These are phyloP conservation scores for Proteles cristata DNA, from an alignment of 2,113 vertebrate genomes.

Conservation along the genomic window DNA sequence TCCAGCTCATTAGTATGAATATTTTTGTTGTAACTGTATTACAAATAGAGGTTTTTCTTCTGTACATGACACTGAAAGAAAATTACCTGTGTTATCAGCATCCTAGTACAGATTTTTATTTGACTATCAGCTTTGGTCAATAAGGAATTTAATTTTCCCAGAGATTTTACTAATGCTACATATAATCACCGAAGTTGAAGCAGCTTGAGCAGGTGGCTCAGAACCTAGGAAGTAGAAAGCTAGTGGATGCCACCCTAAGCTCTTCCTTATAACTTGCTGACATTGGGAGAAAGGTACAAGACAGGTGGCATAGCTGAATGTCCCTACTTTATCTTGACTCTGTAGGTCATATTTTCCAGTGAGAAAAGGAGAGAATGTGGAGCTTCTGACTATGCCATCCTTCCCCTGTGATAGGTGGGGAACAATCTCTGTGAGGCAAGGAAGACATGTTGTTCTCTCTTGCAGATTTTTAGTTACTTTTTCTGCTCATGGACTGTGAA, in stretches of 20 bases:
- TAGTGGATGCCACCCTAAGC: not conserved
- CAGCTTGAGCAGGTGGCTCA: not conserved
- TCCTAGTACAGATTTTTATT: not conserved
- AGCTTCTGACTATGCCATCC: not conserved
- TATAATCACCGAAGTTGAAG: not conserved
- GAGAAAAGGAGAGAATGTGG: not conserved
- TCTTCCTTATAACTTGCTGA: not conserved
- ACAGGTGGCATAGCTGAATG: not conserved
- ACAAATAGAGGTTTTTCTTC: not conserved
- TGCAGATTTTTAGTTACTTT: not conserved
- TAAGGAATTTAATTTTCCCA: constrained; percentile 6
- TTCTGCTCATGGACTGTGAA: not conserved
- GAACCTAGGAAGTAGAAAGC: not conserved
- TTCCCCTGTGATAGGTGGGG: not conserved
- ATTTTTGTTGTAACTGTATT: constrained; percentile 30
- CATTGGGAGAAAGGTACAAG: not conserved
- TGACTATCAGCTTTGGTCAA: not conserved
- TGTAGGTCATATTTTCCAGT: not conserved
- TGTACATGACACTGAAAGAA: constrained; percentile 1
- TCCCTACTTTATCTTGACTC: not conserved
- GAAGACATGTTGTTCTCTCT: not conserved
- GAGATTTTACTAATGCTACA: not conserved
- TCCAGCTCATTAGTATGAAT: constrained; percentile 19
- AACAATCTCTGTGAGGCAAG: not conserved
- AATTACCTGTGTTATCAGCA: not conserved